A percentile compares a stretch with the other conserved stretches of the same genome.
These are phyloP conservation scores for Argyrosomus japonicus DNA, from an alignment of 2,113 vertebrate species.

Conservation along the genomic window DNA sequence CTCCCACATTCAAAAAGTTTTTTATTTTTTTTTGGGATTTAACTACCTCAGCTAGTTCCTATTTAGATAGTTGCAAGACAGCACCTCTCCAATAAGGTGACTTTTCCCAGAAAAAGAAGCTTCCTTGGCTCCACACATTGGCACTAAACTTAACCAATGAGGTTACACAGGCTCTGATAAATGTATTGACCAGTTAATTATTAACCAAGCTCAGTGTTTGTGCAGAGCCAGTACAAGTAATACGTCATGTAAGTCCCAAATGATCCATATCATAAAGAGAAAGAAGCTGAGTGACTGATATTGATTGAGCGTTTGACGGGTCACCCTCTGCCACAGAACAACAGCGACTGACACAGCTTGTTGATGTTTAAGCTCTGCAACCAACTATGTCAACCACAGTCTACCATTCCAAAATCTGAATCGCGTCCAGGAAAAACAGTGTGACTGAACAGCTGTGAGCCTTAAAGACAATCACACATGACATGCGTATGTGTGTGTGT, in stretches of 20 bases:
- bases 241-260: background rate
- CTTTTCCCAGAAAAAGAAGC: background rate
- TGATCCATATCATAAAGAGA: conserved; percentile 9
- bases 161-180: background rate
- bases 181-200: too few relatives aligned
- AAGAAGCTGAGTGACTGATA: conserved; percentile 5
- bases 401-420: background rate
- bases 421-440: conserved; percentile 12
- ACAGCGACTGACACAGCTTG: conserved; percentile 19
- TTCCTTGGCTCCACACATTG: background rate
- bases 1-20: too few relatives aligned
- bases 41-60: background rate
- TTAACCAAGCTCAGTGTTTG: background rate
- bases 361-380: conserved; percentile 22
- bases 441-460: background rate
- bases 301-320: conserved; percentile 13
- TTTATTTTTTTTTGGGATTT: too few relatives aligned
- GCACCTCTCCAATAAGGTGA: too few relatives aligned
- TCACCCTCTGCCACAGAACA: conserved; percentile 21
- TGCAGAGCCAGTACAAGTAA: background rate
- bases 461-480: conserved; percentile 15
- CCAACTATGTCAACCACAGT: conserved; percentile 26
- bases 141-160: background rate
- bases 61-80: background rate
- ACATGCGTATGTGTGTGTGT: conserved; percentile 25